phyloP scores from a whole-genome alignment of 2,113 vertebrate genomes.

The Gymnogyps californianus region DNA sequence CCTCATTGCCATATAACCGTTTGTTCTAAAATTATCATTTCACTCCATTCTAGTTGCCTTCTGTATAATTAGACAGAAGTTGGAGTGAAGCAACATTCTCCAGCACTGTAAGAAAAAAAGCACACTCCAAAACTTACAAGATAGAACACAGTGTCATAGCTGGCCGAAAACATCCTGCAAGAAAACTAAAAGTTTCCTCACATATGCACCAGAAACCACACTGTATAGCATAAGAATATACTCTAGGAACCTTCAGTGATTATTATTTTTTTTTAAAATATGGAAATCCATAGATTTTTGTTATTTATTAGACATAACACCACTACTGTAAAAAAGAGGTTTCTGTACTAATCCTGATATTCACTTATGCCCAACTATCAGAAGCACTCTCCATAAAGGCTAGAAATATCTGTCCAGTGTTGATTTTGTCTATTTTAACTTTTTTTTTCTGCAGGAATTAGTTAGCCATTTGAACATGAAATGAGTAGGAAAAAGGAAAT shows the following conservation, averaged over 20 bases:
- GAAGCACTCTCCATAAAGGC: not conserved
- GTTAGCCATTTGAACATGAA: not conserved
- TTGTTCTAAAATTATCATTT: not conserved
- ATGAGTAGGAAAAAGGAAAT: not conserved
- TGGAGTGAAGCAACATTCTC: not conserved
- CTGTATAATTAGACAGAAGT: not conserved
- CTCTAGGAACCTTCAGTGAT: not conserved
- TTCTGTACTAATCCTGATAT: not conserved
- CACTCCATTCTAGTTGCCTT: not conserved
- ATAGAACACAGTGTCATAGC: not conserved
- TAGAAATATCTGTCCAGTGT: not conserved
- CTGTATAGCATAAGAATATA: not conserved
- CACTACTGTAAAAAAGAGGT: not conserved
- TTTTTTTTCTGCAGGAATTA: not conserved
- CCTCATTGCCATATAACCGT: not conserved
- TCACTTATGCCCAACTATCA: accelerated
- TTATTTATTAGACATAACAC: not conserved
- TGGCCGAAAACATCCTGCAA: not conserved
- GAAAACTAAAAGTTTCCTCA: not conserved
- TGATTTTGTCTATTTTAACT: not conserved
- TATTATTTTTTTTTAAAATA: not conserved
- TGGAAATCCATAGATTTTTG: not conserved
- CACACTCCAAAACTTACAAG: not conserved
- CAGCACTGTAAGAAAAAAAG: not conserved
- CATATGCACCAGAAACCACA: not conserved